These are phyloP conservation scores for Aethes cnicana DNA, from an alignment of 2,888 invertebrate species.

Conservation along the genomic window DNA sequence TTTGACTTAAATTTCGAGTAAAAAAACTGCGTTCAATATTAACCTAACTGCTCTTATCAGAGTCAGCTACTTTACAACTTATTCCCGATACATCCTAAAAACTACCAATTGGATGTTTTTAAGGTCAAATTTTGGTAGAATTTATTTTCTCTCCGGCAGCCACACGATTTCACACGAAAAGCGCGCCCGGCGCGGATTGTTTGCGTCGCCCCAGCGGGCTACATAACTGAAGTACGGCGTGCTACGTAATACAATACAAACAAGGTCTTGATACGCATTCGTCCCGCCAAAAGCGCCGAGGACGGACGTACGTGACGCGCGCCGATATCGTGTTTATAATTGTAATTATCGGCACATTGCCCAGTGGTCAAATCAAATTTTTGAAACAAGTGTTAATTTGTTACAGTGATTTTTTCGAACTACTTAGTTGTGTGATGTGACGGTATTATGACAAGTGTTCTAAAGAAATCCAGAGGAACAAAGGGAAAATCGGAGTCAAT, in stretches of 20 bases:
- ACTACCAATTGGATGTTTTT: slow-evolving; percentile 28
- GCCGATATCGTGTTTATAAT: slow-evolving; percentile 32
- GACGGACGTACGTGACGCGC: slow-evolving; percentile 33
- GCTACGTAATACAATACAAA: slow-evolving; percentile 21
- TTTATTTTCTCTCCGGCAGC: background rate
- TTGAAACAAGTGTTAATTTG: slow-evolving; percentile 35
- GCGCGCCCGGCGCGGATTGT: slow-evolving; percentile 23
- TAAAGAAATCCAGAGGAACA: slow-evolving; percentile 74
- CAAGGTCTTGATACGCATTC: slow-evolving; percentile 20
- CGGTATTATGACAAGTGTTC: slow-evolving; percentile 75
- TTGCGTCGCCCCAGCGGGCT: slow-evolving; percentile 26
- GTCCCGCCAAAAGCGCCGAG: slow-evolving; percentile 31
- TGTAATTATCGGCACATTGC: slow-evolving; percentile 27
- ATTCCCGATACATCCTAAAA: no score
- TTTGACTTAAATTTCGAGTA: no score
- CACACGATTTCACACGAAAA: no score
- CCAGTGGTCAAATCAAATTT: slow-evolving; percentile 32
- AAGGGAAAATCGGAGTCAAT: slow-evolving; percentile 80
- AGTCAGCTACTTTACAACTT: no score
- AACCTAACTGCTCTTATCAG: no score
- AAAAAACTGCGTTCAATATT: no score
- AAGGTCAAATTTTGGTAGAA: background rate
- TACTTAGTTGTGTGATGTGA: slow-evolving; percentile 69
- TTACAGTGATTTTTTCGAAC: slow-evolving; percentile 19
- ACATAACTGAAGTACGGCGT: slow-evolving; percentile 16